Base-by-base conservation (phyloP, 2,888 invertebrate species). In the Lasioglossum malachurum region DNA sequence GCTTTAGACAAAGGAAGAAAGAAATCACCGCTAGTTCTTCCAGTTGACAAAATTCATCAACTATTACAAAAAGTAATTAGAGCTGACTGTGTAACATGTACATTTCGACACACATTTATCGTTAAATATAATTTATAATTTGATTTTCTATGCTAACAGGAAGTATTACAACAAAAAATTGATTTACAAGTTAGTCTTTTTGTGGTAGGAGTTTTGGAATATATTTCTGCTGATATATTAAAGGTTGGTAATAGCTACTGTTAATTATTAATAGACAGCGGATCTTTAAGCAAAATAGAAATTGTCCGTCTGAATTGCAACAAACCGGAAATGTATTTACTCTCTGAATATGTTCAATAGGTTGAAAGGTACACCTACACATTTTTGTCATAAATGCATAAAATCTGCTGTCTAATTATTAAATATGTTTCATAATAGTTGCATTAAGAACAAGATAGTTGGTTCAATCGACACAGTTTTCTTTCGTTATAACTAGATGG, bases 191-290 rank as follows among this genome's bases (percentile, higher is more conserved):
- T 99, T 53, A 97, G 98, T 4, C 96, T 98, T 82, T 99, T 98
- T 96, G 97, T 99, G 94, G 98, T 98, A 72, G 99, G 98, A 75
- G 98, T 99, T 71, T 96, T 99, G 91, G 99, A 99, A 95, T 99
- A 98, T 95, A 98, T 99, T 91, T 98, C 98, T 89, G 98, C 98
- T 1, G 99, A 99, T 96, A 99, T 99, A 92, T 96, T 99, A 78
- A 98, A 99, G 96, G 97, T 97, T 94, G 92, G 93, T 94, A 81
- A 69, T 71, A 78, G 73, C 49, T 72, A 82, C 44, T 49, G 64
- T 77, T n/a, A 35, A 69, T 69, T 75, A 46, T 80, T 12, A 64
- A 67, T 44, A 44, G 44, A 44, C 44, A 44, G 44, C 44, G 44
- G 44, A 44, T 44, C 44, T 44, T 44, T 14, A 44, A 4, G 44